Conservation (phyloP, 1,140 invertebrate species). For the Brachionus asplanchnoidis region DNA sequence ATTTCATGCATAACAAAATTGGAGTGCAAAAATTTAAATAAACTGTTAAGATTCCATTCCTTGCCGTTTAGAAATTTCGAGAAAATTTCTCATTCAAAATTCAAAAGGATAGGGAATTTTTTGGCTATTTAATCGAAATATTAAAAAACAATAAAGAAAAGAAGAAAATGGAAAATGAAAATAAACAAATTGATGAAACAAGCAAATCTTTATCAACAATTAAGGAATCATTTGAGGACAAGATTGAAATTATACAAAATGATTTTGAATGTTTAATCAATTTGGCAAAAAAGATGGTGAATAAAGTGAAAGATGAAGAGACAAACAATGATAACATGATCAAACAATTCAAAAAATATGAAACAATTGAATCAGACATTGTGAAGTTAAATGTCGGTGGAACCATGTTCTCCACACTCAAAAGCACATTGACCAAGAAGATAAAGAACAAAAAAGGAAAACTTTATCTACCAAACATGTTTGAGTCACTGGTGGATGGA, state of each 20-base stretch:
- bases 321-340: not conserved
- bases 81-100: no score
- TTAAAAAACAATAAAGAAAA: no score
- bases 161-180: no score
- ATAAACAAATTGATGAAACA: no score
- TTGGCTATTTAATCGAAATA: not conserved
- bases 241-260: not conserved
- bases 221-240: not conserved
- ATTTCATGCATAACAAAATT: no score
- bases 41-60: no score
- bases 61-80: no score
- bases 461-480: not conserved
- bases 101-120: not conserved
- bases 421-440: not conserved
- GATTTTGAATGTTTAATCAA: not conserved
- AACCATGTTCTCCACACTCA: not conserved
- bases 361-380: not conserved
- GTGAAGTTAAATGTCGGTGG: slow-evolving; percentile 2
- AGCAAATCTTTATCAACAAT: not conserved
- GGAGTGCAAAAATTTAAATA: no score
- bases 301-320: not conserved
- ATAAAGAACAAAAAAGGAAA: not conserved
- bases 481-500: not conserved
- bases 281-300: not conserved
- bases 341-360: not conserved